Conservation (phyloP, 2,888 invertebrate species). For the Plagiodera versicolora region DNA sequence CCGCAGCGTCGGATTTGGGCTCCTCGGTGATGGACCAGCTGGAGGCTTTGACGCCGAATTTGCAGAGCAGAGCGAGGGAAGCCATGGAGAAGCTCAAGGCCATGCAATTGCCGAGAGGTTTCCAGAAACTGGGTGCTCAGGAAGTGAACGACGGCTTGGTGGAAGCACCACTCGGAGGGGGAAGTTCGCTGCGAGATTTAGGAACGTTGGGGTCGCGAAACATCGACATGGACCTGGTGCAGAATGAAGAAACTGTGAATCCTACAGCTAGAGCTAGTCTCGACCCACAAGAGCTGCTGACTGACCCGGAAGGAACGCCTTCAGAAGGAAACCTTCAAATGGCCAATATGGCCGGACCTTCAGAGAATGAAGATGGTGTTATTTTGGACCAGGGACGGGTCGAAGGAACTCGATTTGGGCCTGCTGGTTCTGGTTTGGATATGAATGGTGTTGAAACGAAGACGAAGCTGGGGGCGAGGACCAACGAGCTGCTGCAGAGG, state of each 20-base stretch:
- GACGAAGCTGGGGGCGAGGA: slow-evolving; percentile 10
- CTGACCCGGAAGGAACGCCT: no score
- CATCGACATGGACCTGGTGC: no score
- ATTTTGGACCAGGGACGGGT: no score
- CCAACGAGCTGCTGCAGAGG: slow-evolving; percentile 13
- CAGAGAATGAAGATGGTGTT: no score
- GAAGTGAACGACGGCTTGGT: background rate
- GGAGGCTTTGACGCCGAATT: background rate
- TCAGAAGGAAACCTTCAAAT: no score
- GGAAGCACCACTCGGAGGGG: no score
- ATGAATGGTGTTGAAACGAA: background rate
- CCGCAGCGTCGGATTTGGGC: background rate
- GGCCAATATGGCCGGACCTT: no score
- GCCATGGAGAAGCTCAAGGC: slow-evolving; percentile 2
- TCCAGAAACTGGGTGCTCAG: background rate
- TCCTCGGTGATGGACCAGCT: background rate
- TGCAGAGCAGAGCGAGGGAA: background rate
- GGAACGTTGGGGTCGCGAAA: background rate
- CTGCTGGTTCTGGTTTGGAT: background rate
- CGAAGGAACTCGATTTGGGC: no score
- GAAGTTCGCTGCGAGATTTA: no score
- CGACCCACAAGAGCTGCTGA: no score
- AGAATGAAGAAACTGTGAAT: no score
- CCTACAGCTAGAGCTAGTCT: no score
- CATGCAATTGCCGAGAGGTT: background rate